These are phyloP conservation scores for Caenorhabditis sp. DNA, from an alignment of 2,888 invertebrate genomes.

Conservation along the genomic window DNA sequence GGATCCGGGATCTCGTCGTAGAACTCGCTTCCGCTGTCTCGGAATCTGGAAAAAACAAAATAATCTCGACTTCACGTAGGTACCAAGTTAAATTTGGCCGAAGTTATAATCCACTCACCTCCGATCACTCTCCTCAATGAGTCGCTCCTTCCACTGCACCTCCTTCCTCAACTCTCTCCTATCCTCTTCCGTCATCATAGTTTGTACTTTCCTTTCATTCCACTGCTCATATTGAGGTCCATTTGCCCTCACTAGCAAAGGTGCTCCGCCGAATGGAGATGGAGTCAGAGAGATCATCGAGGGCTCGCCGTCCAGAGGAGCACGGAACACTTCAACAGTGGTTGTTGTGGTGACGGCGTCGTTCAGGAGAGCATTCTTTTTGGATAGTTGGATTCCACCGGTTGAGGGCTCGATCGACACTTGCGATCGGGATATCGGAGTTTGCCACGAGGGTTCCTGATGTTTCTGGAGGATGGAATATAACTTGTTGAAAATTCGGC, in stretches of 20 bases:
- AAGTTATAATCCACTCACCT: neutral
- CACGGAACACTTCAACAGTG: conserved; percentile 71
- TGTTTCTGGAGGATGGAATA: conserved; percentile 42
- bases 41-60: conserved; percentile 9
- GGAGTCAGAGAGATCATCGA: conserved; percentile 50
- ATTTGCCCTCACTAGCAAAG: conserved; percentile 49
- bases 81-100: too few species aligned
- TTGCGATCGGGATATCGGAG: conserved; percentile 51
- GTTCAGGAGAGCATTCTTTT: conserved; percentile 66
- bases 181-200: conserved; percentile 38
- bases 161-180: conserved; percentile 37
- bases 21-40: conserved; percentile 39
- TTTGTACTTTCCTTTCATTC: conserved; percentile 45
- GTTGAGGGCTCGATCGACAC: conserved; percentile 9
- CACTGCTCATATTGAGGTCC: conserved; percentile 59
- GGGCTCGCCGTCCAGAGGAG: conserved; percentile 49
- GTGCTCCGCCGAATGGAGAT: conserved; percentile 53
- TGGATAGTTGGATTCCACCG: conserved; percentile 59
- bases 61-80: too few species aligned
- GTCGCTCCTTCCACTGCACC: conserved; percentile 71
- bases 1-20: conserved; percentile 60
- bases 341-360: conserved; percentile 71
- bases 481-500: too few species aligned
- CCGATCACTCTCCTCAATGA: conserved; percentile 61
- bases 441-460: conserved; percentile 54